Evolutionary conservation across 2,888 invertebrate species (phyloP).

Genomic region (Cordilura impudica): DNA sequence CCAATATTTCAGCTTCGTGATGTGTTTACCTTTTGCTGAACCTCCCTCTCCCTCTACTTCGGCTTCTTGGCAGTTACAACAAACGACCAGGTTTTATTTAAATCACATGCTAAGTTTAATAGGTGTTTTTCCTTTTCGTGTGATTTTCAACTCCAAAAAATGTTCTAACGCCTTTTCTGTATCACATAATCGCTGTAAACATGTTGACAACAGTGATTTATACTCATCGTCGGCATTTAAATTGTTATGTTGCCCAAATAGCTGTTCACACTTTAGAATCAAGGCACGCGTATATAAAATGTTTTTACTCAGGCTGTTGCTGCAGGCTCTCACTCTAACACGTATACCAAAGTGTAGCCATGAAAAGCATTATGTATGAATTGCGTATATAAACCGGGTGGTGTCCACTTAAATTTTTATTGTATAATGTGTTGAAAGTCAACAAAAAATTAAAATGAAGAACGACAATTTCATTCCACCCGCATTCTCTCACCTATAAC

Average conservation of each 20-base stretch:
- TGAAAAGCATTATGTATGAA: neutral
- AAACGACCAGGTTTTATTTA: constrained; percentile 41
- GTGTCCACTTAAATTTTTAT: constrained; percentile 46
- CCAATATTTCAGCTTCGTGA: constrained; percentile 41
- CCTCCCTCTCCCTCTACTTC: neutral
- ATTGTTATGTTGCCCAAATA: constrained; percentile 66
- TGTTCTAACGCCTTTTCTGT: constrained; percentile 43
- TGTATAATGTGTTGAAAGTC: constrained; percentile 21
- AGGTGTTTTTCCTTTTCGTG: constrained; percentile 1
- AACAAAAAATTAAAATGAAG: neutral
- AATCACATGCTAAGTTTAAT: constrained; percentile 41
- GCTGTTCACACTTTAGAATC: constrained; percentile 64
- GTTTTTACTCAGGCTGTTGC: constrained; percentile 38
- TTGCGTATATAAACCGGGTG: constrained; percentile 25
- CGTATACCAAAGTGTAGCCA: neutral
- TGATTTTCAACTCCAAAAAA: constrained; percentile 28
- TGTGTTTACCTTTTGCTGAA: constrained; percentile 16
- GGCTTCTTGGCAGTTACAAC: neutral
- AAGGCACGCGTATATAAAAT: constrained; percentile 54
- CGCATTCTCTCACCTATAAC: constrained; percentile 37
- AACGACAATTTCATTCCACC: constrained; percentile 21
- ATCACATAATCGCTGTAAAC: constrained; percentile 59
- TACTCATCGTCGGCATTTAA: constrained; percentile 66
- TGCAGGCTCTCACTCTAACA: constrained; percentile 39
- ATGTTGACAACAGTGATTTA: constrained; percentile 67